Conservation (phyloP, 2,797 vertebrate species). For the Margarornis squamiger region DNA sequence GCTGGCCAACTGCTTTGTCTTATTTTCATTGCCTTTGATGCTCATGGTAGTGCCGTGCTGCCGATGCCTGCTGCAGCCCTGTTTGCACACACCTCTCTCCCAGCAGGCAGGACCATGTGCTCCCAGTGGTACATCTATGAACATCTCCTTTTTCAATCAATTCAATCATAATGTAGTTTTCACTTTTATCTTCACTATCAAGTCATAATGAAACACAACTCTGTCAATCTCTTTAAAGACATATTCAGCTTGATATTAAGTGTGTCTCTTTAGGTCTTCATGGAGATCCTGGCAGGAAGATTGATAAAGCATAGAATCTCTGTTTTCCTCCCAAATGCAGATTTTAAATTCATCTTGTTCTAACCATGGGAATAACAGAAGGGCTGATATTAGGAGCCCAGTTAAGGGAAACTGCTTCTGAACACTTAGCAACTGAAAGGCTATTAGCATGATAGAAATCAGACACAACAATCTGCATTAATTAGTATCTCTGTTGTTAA, state of each 20-base stretch:
- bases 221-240: background rate
- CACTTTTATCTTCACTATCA: background rate
- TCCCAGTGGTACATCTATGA: background rate
- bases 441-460: background rate
- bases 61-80: background rate
- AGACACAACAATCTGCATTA: background rate
- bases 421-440: background rate
- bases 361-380: background rate
- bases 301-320: background rate
- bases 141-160: background rate
- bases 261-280: background rate
- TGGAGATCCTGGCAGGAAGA: background rate
- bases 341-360: background rate
- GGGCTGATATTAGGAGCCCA: background rate
- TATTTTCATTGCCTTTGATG: background rate
- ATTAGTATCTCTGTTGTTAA: background rate
- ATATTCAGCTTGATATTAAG: background rate
- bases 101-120: background rate
- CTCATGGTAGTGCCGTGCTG: rapidly evolving
- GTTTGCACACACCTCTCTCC: background rate
- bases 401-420: background rate
- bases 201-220: background rate
- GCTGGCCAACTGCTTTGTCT: background rate
- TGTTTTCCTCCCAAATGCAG: background rate
- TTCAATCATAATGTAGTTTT: background rate